phyloP scores from a whole-genome alignment of 2,888 invertebrate genomes.

The Tenthredo scrophulariae region DNA sequence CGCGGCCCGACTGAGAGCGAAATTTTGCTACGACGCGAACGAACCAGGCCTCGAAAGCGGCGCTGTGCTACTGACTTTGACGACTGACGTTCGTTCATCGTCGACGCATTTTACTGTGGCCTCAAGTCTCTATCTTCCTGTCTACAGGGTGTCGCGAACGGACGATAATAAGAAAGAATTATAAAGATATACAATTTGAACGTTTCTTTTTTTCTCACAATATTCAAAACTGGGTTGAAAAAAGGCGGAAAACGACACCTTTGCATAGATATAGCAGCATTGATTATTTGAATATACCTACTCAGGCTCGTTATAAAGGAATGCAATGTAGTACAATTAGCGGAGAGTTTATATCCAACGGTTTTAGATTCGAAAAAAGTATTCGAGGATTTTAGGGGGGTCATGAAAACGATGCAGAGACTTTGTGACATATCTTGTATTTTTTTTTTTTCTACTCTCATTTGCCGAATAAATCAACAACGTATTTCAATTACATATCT shows the following conservation, averaged over 20 bases:
- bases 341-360: neutral
- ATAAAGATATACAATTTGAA: neutral
- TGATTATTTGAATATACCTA: neutral
- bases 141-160: slow-evolving; percentile 32
- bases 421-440: too few species aligned
- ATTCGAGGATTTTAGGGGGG: neutral
- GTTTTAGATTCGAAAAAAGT: neutral
- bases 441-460: neutral
- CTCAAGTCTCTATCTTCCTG: slow-evolving; percentile 24
- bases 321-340: neutral
- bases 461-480: neutral
- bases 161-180: neutral
- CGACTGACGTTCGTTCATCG: slow-evolving; percentile 23
- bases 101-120: slow-evolving; percentile 15
- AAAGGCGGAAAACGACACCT: neutral
- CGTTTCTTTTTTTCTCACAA: neutral
- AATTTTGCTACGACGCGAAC: slow-evolving; percentile 1
- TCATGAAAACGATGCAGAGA: neutral
- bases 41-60: neutral
- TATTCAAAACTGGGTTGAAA: neutral
- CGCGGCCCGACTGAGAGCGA: slow-evolving; percentile 18
- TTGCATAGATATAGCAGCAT: neutral
- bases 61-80: slow-evolving; percentile 35
- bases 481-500: neutral
- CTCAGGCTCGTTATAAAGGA: neutral